Evolutionary conservation across 2,797 vertebrate genomes (phyloP).

Genomic region (Enteromius viviparus): DNA sequence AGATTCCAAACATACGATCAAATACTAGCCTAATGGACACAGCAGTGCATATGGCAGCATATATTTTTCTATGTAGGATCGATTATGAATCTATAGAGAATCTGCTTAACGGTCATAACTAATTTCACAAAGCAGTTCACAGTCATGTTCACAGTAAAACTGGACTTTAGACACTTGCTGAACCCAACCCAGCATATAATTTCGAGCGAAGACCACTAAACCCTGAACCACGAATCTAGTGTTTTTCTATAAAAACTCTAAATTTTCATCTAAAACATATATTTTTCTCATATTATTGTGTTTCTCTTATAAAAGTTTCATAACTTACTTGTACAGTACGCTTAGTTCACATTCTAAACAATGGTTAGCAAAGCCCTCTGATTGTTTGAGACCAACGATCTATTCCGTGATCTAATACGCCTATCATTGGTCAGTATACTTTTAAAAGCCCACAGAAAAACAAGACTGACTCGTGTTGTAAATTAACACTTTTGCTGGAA

Average conservation of each 20-base stretch:
- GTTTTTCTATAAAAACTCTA: constrained; percentile 13
- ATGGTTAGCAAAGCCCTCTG: constrained; percentile 58
- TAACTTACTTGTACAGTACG: constrained; percentile 46
- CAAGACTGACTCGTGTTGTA: constrained; percentile 6
- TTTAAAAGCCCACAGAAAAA: constrained; percentile 42
- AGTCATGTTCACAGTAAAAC: constrained; percentile 50
- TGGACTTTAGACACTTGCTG: constrained; percentile 32
- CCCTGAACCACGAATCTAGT: constrained; percentile 1
- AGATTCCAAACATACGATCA: constrained; percentile 12
- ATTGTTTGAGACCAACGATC: constrained; percentile 60
- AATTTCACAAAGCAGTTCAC: constrained; percentile 37
- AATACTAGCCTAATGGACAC: constrained; percentile 33
- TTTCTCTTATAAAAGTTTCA: constrained; percentile 48
- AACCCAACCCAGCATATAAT: constrained; percentile 23
- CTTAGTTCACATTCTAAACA: constrained; percentile 49
- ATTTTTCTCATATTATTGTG: constrained; percentile 10
- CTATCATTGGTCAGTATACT: constrained; percentile 33
- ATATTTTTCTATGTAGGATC: constrained; percentile 25
- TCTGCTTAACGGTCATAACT: constrained; percentile 35
- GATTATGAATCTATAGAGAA: constrained; percentile 23
- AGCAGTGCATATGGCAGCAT: constrained; percentile 1
- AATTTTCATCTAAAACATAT: constrained; percentile 25
- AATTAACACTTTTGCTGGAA: constrained; percentile 27
- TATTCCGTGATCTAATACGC: constrained; percentile 51
- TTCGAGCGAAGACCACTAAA: constrained; percentile 34